Evolutionary conservation across 2,797 vertebrate genomes (phyloP), one percentile per base, ranked within the genome.

Genomic region (Vespertilio murinus): DNA sequence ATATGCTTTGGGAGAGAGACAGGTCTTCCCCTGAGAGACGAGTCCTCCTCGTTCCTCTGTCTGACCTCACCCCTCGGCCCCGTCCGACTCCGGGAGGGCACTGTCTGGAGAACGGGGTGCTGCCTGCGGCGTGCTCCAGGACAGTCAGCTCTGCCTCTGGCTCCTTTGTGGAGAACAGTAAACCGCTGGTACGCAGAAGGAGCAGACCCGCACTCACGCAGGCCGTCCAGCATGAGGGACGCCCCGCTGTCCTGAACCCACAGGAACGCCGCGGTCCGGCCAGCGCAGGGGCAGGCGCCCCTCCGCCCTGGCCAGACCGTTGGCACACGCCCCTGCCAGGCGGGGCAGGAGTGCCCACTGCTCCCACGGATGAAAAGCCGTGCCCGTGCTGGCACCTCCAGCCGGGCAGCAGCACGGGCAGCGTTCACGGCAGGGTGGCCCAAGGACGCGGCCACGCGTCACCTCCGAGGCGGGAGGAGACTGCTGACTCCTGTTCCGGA

Each of bases 141-240:
- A 88, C 77, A 95, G 95, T 83, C 94, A 96, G 79, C 95, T 80
- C 78, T 35, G 35, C 69, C 75, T 84, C 65, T 18, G 70, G 54
- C 38, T 56, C 30, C 67, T 54, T 65, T 73, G 56, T 83, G 86
- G 81, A 89, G 96, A 97, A 95, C 69, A 96, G 88, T 40, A 85
- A 91, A 92, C 90, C 90, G 54, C 28, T 13, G 35, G 81, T 79
- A 83, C 83, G 79, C 42, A 84, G 12, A 67, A 67, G 75, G 93
- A 84, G 25, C 1, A 42, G 67, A 20, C 0, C 1, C 0, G 8
- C 30, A n/a, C 64, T 65, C 6, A 18, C 5, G 8, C 20, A n/a
- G 64, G 78, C 47, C n/a, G n/a, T n/a, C n/a, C 0, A 14, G 69
- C 69, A 22, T 1, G 3, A 52, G 40, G 25, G 30, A 0, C 0